Evolutionary conservation across 1,140 invertebrate genomes (phyloP).

Genomic region (Euura lappo): DNA sequence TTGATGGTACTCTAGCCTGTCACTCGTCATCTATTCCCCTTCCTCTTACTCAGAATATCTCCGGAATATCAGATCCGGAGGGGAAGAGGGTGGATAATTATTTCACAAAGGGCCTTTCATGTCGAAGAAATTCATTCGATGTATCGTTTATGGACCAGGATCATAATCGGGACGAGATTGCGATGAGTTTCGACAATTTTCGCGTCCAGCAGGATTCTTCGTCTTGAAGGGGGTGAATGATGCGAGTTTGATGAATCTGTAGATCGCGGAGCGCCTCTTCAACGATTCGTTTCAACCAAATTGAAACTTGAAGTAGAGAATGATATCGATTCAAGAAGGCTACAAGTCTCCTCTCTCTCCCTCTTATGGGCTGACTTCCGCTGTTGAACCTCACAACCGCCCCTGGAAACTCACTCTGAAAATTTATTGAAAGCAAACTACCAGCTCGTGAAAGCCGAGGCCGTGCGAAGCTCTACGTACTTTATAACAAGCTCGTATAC

Average conservation of each 20-base stretch:
- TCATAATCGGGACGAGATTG: no score
- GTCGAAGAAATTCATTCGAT: no score
- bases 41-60: no score
- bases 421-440: conserved; percentile 7
- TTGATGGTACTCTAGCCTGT: no score
- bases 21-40: no score
- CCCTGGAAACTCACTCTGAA: not conserved
- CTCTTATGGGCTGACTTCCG: not conserved
- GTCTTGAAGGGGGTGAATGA: not conserved
- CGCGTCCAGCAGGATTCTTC: no score
- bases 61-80: no score
- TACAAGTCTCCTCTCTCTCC: not conserved
- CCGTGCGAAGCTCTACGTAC: not conserved
- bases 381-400: not conserved
- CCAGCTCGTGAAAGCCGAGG: not conserved
- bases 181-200: no score
- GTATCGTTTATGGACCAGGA: no score
- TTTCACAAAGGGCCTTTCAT: no score
- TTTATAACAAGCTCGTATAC: conserved; percentile 6
- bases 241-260: not conserved
- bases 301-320: conserved; percentile 7
- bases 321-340: conserved; percentile 4
- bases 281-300: conserved; percentile 3
- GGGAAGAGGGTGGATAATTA: no score
- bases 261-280: not conserved